Conservation (phyloP, 2,888 invertebrate genomes). For the Parapristionchus giblindavisi region DNA sequence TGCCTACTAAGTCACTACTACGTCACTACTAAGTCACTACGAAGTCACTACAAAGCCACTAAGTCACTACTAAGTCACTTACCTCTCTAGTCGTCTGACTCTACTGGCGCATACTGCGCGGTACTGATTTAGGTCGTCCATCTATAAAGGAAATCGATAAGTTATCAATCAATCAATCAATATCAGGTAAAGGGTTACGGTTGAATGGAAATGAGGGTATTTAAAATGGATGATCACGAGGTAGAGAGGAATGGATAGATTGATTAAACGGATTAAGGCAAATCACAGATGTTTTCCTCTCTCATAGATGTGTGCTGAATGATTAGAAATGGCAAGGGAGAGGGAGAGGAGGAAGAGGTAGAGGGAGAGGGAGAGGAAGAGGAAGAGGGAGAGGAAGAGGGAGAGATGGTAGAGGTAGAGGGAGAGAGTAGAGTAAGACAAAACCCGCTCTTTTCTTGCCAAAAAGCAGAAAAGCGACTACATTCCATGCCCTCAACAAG, state of each 20-base stretch:
- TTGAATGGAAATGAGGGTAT: neutral
- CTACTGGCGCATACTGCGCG: slow-evolving; percentile 61
- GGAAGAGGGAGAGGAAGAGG: too few species aligned
- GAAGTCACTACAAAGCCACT: neutral
- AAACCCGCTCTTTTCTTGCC: neutral
- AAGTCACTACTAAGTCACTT: too few species aligned
- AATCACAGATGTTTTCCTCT: neutral
- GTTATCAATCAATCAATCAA: too few species aligned
- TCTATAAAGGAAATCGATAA: slow-evolving; percentile 31
- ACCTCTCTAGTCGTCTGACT: slow-evolving; percentile 62
- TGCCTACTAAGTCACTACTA: too few species aligned
- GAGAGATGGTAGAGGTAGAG: too few species aligned
- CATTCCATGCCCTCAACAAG: neutral
- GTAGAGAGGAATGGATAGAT: neutral
- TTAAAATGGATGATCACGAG: neutral
- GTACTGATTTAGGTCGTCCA: slow-evolving; percentile 58
- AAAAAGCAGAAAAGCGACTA: neutral
- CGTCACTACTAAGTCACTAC: too few species aligned
- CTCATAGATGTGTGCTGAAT: neutral
- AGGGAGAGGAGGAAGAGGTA: too few species aligned
- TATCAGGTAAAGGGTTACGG: too few species aligned
- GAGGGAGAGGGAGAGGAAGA: too few species aligned
- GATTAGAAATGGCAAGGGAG: neutral
- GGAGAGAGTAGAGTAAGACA: too few species aligned
- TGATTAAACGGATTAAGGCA: neutral